phyloP scores from a whole-genome alignment of 2,113 vertebrate genomes.

The Sander lucioperca region DNA sequence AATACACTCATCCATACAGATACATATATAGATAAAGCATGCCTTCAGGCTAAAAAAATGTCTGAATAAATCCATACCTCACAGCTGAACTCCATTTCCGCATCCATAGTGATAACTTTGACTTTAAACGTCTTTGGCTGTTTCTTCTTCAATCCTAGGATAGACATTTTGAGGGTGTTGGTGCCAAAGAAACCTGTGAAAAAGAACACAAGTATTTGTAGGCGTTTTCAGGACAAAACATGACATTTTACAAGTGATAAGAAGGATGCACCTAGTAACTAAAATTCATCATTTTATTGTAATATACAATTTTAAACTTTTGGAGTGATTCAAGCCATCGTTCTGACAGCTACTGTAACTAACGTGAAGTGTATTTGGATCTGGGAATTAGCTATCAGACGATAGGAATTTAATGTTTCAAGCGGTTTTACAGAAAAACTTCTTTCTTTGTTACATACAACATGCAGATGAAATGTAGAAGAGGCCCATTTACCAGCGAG shows the following conservation, averaged over 20 bases:
- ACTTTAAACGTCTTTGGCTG: slow-evolving; percentile 95
- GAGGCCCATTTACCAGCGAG: slow-evolving; percentile 63
- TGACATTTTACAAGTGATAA: background rate
- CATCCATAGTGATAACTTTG: slow-evolving; percentile 93
- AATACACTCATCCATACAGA: background rate
- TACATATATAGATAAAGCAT: background rate
- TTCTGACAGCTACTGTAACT: background rate
- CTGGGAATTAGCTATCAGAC: background rate
- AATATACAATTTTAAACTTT: background rate
- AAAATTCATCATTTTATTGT: background rate
- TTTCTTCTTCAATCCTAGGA: slow-evolving; percentile 93
- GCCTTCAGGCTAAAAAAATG: background rate
- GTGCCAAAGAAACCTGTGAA: slow-evolving; percentile 21
- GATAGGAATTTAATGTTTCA: background rate
- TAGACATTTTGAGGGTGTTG: slow-evolving; percentile 85
- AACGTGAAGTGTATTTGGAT: background rate
- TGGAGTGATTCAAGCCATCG: too few relatives aligned
- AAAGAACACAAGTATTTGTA: background rate
- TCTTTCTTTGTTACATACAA: background rate
- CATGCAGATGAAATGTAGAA: background rate
- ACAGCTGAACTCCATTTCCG: slow-evolving; percentile 95
- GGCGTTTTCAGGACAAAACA: background rate
- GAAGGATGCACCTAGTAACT: background rate
- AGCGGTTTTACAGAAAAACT: background rate
- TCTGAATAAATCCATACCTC: slow-evolving; percentile 83